phyloP scores from a whole-genome alignment of 1,140 invertebrate genomes.

The Mercenaria mercenaria region DNA sequence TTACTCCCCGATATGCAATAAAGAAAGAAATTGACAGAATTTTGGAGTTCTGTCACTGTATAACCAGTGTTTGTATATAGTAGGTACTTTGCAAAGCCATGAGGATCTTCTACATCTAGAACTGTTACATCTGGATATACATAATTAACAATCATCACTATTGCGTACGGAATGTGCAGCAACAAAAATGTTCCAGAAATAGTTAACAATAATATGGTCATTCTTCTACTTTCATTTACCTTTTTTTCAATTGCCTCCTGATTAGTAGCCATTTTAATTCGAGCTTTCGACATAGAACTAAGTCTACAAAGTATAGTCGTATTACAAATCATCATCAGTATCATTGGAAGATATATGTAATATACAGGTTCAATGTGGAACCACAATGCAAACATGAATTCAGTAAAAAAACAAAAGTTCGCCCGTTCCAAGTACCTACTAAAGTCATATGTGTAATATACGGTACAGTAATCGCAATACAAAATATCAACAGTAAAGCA shows the following conservation, averaged over 20 bases:
- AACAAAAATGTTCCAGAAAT: neutral
- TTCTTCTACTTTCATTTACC: neutral
- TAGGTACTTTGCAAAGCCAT: neutral
- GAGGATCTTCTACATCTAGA: neutral
- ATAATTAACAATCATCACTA: neutral
- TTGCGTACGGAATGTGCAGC: neutral
- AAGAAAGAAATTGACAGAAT: too few species aligned
- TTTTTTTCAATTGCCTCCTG: neutral
- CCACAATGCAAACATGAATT: neutral
- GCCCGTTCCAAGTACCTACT: neutral
- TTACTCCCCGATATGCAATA: neutral
- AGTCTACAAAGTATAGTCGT: neutral
- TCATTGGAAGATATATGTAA: neutral
- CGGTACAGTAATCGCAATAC: too few species aligned
- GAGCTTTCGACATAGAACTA: neutral
- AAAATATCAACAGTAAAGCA: too few species aligned
- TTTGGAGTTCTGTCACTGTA: neutral
- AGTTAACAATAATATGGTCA: neutral
- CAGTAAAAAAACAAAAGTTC: neutral
- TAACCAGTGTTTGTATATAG: too few species aligned
- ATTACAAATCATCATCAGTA: neutral
- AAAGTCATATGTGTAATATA: too few species aligned
- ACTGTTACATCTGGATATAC: neutral
- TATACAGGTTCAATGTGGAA: neutral
- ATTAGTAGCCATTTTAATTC: neutral